Evolutionary conservation across 2,888 invertebrate genomes (phyloP).

Genomic region (Cantharis rustica): DNA sequence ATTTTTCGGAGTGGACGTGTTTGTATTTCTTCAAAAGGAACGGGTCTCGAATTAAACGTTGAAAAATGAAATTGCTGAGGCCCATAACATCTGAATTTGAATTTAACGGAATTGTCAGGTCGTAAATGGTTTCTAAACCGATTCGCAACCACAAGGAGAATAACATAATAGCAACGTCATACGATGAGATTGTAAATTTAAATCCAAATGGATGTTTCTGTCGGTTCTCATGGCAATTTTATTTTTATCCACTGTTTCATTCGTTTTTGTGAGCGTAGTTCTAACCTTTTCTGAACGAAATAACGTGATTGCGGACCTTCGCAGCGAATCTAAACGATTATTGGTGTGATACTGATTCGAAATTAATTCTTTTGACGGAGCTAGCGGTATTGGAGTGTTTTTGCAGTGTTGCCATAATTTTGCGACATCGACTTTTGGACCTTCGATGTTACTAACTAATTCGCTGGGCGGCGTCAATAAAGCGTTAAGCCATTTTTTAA

Average conservation of each 20-base stretch:
- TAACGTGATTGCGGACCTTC: constrained; percentile 61
- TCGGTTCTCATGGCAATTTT: constrained; percentile 77
- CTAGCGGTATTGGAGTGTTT: constrained; percentile 65
- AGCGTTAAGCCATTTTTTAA: constrained; percentile 80
- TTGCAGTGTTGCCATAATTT: constrained; percentile 77
- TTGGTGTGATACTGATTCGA: constrained; percentile 71
- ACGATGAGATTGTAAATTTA: constrained; percentile 78
- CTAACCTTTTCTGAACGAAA: constrained; percentile 49
- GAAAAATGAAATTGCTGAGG: constrained; percentile 76
- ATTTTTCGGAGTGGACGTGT: constrained; percentile 69
- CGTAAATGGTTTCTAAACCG: constrained; percentile 84
- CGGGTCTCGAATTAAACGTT: constrained; percentile 77
- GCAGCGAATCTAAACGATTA: constrained; percentile 67
- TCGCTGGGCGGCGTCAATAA: constrained; percentile 79
- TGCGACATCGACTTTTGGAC: constrained; percentile 69
- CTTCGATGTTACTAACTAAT: constrained; percentile 65
- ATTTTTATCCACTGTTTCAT: constrained; percentile 73
- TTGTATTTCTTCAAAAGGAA: constrained; percentile 63
- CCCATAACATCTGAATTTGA: constrained; percentile 82
- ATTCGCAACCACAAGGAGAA: constrained; percentile 86
- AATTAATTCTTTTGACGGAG: constrained; percentile 73
- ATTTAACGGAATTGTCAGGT: constrained; percentile 71
- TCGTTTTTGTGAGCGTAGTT: constrained; percentile 71
- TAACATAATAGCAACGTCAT: constrained; percentile 80
- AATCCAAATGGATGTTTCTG: constrained; percentile 79